Percentiles rank a stretch among this genome's conserved stretches.
phyloP scores from a whole-genome alignment of 2,888 invertebrate species.

The Conomelus anceps region DNA sequence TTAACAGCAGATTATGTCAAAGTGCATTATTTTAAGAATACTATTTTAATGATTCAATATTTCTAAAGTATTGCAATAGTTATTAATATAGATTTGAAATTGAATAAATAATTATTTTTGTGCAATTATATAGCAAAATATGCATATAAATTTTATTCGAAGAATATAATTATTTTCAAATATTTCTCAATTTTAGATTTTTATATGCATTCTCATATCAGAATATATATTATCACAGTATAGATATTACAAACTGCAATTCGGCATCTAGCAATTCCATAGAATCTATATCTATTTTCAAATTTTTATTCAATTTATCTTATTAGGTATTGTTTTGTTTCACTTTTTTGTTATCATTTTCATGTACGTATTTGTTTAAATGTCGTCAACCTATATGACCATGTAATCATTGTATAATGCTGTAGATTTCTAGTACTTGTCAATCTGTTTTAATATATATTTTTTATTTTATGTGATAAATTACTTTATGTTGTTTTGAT shows the following conservation, averaged over 20 bases:
- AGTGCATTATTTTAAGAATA: not conserved
- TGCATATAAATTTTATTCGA: no score
- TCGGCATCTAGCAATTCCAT: no score
- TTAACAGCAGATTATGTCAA: not conserved
- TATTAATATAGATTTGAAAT: not conserved
- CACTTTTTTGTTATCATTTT: not conserved
- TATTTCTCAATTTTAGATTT: not conserved
- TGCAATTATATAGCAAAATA: not conserved
- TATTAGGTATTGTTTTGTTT: not conserved
- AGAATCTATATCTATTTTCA: no score
- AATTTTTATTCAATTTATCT: no score
- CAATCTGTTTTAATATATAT: not conserved
- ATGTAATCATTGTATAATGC: not conserved
- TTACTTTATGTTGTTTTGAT: not conserved
- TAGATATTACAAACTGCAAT: no score
- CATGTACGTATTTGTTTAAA: not conserved
- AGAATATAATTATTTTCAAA: no score
- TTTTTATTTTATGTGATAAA: not conserved
- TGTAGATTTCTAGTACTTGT: not conserved
- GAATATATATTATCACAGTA: no score
- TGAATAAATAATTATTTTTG: not conserved
- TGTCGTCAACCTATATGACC: not conserved
- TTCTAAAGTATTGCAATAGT: no score
- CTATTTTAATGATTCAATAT: no score
- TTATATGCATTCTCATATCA: no score